Percentiles rank a stretch among this genome's conserved stretches.
Evolutionary conservation across 1,140 invertebrate genomes (phyloP).

Genomic region (Ips nitidus): DNA sequence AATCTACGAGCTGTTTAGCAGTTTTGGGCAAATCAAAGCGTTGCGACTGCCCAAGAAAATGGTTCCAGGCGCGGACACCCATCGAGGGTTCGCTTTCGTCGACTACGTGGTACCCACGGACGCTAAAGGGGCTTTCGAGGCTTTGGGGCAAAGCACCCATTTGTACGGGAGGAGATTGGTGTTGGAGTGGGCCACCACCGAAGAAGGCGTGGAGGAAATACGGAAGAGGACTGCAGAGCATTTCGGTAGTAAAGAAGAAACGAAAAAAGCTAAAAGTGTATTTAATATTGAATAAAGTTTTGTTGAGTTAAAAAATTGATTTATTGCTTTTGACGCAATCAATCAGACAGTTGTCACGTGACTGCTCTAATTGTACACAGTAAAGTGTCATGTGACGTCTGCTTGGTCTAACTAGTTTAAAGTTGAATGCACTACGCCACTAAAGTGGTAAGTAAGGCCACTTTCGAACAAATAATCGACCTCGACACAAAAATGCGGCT

Average conservation of each 20-base stretch:
- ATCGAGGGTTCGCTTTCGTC: constrained; percentile 96
- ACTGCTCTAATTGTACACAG: no score
- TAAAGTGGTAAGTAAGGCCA: background rate
- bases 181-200: constrained; percentile 93
- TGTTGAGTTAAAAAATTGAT: background rate
- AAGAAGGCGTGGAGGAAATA: constrained; percentile 77
- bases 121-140: constrained; percentile 92
- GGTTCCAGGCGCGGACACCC: constrained; percentile 69
- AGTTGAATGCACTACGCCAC: no score
- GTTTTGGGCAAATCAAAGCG: constrained; percentile 92
- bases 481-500: background rate
- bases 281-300: constrained; percentile 54
- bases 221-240: constrained; percentile 81
- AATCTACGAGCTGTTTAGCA: constrained; percentile 90
- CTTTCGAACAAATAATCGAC: background rate
- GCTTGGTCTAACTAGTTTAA: no score
- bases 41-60: constrained; percentile 92
- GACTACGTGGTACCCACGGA: constrained; percentile 88
- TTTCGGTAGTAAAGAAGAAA: constrained; percentile 57
- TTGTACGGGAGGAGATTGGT: constrained; percentile 94
- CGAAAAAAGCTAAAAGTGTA: constrained; percentile 58
- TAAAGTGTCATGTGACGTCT: no score
- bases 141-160: constrained; percentile 93
- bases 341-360: no score
- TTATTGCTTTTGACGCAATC: no score